phyloP scores from a whole-genome alignment of 1,140 invertebrate species.

The Drosophila littoralis region DNA sequence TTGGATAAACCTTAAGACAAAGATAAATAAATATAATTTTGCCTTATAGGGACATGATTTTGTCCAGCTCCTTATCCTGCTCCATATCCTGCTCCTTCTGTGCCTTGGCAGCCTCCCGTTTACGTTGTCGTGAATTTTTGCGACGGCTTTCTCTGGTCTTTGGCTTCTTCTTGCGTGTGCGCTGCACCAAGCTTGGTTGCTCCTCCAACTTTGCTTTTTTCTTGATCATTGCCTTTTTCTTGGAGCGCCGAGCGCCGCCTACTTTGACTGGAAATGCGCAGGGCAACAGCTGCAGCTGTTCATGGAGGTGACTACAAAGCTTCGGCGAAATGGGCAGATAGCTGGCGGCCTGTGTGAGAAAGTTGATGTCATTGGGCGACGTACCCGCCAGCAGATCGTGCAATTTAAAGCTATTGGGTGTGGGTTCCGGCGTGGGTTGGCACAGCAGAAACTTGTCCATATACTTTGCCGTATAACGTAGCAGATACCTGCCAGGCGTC shows the following conservation, averaged over 20 bases:
- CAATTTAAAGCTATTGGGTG: constrained; percentile 51
- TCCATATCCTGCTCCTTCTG: constrained; percentile 8
- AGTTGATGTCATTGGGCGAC: constrained; percentile 43
- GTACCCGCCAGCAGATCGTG: constrained; percentile 37
- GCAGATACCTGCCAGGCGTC: constrained; percentile 52
- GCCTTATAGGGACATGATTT: constrained; percentile 54
- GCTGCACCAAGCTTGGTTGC: constrained; percentile 1
- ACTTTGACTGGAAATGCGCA: constrained; percentile 52
- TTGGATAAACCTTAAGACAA: neutral
- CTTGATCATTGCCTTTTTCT: neutral
- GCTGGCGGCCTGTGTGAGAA: constrained; percentile 51
- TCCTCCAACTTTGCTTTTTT: neutral
- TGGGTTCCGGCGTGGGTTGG: constrained; percentile 29
- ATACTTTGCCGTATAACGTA: constrained; percentile 65
- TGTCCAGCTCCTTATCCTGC: constrained; percentile 39
- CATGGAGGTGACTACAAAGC: constrained; percentile 62
- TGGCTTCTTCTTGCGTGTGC: neutral
- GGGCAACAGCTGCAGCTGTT: constrained; percentile 55
- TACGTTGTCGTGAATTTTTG: constrained; percentile 9
- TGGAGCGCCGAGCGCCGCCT: neutral
- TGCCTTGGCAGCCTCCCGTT: constrained; percentile 5
- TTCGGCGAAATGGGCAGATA: constrained; percentile 58
- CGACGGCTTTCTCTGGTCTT: neutral
- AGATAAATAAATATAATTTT: neutral
- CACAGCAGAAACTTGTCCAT: constrained; percentile 69